Evolutionary conservation across 2,888 invertebrate genomes (phyloP).

Genomic region (Nebria brevicollis): DNA sequence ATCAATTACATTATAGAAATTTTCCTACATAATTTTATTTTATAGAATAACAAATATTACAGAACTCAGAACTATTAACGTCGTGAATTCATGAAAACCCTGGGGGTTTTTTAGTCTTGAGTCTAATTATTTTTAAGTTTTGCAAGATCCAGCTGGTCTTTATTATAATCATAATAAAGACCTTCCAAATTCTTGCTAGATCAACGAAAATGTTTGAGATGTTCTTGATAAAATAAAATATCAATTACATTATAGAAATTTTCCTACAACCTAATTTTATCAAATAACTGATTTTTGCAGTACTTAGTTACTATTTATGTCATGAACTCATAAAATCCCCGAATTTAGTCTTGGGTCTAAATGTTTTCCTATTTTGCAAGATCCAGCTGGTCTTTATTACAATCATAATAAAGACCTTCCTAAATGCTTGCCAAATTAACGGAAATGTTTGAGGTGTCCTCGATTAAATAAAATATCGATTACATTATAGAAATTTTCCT

Average conservation of each 20-base stretch:
- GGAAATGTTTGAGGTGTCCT: constrained; percentile 57
- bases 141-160: constrained; percentile 56
- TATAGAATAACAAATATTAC: neutral
- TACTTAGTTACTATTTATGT: no score
- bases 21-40: constrained; percentile 49
- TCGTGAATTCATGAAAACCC: no score
- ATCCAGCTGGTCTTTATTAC: constrained; percentile 52
- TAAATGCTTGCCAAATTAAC: constrained; percentile 56
- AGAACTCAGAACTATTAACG: no score
- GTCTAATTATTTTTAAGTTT: neutral
- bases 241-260: constrained; percentile 53
- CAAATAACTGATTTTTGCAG: no score
- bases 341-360: no score
- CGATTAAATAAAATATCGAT: constrained; percentile 37
- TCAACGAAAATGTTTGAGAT: constrained; percentile 57
- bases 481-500: constrained; percentile 53
- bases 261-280: constrained; percentile 50
- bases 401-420: constrained; percentile 53
- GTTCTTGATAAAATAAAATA: constrained; percentile 46
- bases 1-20: constrained; percentile 52
- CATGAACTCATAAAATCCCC: no score
- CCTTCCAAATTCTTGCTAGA: constrained; percentile 58
- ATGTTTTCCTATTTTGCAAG: constrained; percentile 51
- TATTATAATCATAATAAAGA: constrained; percentile 49
- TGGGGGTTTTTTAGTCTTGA: no score